Evolutionary conservation across 2,888 invertebrate species (phyloP).

Genomic region (Myopa tessellatipennis): DNA sequence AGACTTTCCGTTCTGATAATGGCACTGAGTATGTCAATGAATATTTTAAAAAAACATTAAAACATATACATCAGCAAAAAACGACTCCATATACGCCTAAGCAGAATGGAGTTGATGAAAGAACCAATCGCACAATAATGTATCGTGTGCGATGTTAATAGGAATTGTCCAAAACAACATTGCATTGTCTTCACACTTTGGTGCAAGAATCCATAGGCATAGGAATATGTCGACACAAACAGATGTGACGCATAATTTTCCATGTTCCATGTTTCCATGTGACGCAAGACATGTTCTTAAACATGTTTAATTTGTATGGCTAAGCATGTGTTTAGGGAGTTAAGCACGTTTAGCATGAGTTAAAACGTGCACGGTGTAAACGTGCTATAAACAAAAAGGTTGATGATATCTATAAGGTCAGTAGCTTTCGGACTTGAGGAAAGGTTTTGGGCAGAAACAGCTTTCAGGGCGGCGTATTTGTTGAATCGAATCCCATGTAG

Average conservation of each 20-base stretch:
- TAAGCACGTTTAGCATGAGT: too few relatives aligned
- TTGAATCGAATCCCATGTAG: constrained; percentile 36
- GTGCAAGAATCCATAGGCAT: not conserved
- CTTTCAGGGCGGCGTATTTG: constrained; percentile 35
- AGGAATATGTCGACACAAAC: too few relatives aligned
- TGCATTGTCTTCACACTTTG: too few relatives aligned
- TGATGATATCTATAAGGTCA: too few relatives aligned
- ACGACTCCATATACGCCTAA: not conserved
- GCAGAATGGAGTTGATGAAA: not conserved
- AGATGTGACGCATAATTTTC: too few relatives aligned
- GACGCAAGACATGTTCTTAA: too few relatives aligned
- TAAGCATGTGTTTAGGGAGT: too few relatives aligned
- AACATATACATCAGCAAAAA: not conserved
- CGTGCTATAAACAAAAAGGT: too few relatives aligned
- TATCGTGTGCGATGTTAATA: not conserved
- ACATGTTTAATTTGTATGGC: too few relatives aligned
- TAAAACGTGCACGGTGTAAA: too few relatives aligned
- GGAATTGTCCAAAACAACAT: too few relatives aligned
- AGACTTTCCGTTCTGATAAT: not conserved
- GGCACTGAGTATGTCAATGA: constrained; percentile 23
- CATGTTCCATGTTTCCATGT: too few relatives aligned
- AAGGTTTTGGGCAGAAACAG: constrained; percentile 37
- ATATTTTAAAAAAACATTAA: not conserved
- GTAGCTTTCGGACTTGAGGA: not conserved
- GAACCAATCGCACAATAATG: not conserved